Conservation (phyloP, 2,888 invertebrate genomes). For the Phalangium opilio region DNA sequence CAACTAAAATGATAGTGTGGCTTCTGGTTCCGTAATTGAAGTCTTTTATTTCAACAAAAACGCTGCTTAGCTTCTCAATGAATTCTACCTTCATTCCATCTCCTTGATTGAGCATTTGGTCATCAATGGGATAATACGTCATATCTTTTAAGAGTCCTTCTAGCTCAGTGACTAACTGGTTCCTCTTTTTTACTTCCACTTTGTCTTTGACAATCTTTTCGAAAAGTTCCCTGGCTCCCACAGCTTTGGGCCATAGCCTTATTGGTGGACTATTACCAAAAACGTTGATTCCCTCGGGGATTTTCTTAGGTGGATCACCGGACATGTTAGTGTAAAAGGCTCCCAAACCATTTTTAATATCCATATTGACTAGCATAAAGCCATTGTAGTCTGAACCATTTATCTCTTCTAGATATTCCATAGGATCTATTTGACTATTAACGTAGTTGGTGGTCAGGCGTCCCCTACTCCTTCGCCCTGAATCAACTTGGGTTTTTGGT, state of each 20-base stretch:
- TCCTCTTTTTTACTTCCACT: slow-evolving; percentile 28
- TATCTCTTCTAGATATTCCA: too few species aligned
- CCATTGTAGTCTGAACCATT: too few species aligned
- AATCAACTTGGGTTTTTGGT: too few species aligned
- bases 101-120: slow-evolving; percentile 43
- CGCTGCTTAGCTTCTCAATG: slow-evolving; percentile 35
- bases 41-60: slow-evolving; percentile 41
- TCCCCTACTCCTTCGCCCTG: too few species aligned
- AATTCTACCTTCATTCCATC: slow-evolving; percentile 26
- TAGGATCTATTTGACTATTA: too few species aligned
- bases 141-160: slow-evolving; percentile 44
- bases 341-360: too few species aligned
- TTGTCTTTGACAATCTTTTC: slow-evolving; percentile 39
- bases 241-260: slow-evolving; percentile 50
- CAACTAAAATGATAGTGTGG: too few species aligned
- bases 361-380: too few species aligned
- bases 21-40: slow-evolving; percentile 44
- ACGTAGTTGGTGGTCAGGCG: too few species aligned
- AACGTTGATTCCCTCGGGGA: slow-evolving; percentile 30
- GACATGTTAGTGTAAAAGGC: too few species aligned
- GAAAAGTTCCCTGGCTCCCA: slow-evolving; percentile 43
- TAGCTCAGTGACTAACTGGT: slow-evolving; percentile 41
- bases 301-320: too few species aligned
- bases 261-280: slow-evolving; percentile 52
- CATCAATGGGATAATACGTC: slow-evolving; percentile 58